These are phyloP conservation scores for Sus cebifrons DNA, from an alignment of 2,797 vertebrate species.

Conservation along the genomic window DNA sequence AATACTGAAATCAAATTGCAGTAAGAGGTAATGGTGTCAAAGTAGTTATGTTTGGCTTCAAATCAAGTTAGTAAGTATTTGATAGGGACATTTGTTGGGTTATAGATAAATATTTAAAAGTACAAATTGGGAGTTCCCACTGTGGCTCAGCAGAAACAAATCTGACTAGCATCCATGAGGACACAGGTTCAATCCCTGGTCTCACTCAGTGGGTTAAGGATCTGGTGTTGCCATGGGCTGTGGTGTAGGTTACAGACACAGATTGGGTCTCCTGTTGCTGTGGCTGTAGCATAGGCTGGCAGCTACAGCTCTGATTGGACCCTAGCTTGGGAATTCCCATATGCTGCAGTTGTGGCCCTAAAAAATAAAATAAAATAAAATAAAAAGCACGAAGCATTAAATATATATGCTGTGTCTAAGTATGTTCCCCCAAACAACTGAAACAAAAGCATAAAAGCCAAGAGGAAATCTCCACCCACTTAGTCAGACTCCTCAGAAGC, in stretches of 20 bases:
- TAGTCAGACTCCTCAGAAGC: slow-evolving; percentile 44
- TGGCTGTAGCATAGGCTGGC: too few relatives aligned
- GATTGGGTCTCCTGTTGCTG: too few relatives aligned
- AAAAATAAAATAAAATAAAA: too few relatives aligned
- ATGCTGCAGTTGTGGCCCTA: too few relatives aligned
- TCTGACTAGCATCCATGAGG: too few relatives aligned
- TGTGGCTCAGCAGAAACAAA: too few relatives aligned
- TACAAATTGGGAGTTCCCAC: background rate
- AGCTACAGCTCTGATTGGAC: too few relatives aligned
- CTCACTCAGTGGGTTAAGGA: too few relatives aligned
- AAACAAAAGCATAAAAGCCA: slow-evolving; percentile 71
- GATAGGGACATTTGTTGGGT: slow-evolving; percentile 18
- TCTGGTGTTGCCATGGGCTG: too few relatives aligned
- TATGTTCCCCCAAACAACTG: slow-evolving; percentile 42
- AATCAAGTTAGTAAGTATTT: slow-evolving; percentile 65
- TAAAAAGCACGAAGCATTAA: slow-evolving; percentile 57
- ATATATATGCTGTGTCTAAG: slow-evolving; percentile 52
- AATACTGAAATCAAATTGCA: slow-evolving; percentile 30
- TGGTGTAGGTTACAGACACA: too few relatives aligned
- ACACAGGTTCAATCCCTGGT: too few relatives aligned
- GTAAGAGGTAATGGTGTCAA: slow-evolving; percentile 7
- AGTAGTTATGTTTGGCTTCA: slow-evolving; percentile 61
- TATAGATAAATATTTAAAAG: slow-evolving; percentile 46
- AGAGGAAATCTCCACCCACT: slow-evolving; percentile 74
- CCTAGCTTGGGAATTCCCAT: too few relatives aligned